Evolutionary conservation across 2,888 invertebrate genomes (phyloP).

Genomic region (Lasioglossum pauxillum): DNA sequence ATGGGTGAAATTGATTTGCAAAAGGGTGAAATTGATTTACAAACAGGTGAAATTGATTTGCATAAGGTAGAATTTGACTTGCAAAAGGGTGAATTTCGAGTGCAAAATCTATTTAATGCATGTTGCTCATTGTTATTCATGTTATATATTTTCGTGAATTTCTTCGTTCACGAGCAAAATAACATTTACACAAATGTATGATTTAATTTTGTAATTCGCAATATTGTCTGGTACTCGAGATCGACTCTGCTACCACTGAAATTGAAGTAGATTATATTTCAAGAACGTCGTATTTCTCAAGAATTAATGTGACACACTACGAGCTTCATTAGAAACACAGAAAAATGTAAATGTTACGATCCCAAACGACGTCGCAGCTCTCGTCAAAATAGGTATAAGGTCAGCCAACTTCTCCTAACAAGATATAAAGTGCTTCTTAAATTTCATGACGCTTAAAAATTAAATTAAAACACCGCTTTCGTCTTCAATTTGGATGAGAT

Average conservation of each 20-base stretch:
- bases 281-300: not conserved
- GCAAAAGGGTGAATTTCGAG: too few relatives aligned
- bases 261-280: not conserved
- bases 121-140: too few relatives aligned
- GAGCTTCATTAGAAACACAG: not conserved
- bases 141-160: too few relatives aligned
- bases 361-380: not conserved
- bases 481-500: conserved; percentile 15
- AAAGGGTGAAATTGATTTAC: too few relatives aligned
- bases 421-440: conserved; percentile 6
- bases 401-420: not conserved
- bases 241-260: not conserved
- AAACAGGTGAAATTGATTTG: too few relatives aligned
- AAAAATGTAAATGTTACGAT: not conserved
- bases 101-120: too few relatives aligned
- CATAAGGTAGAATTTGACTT: too few relatives aligned
- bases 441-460: conserved; percentile 25
- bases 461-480: conserved; percentile 29
- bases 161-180: not conserved
- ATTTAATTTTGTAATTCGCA: too few relatives aligned
- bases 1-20: too few relatives aligned
- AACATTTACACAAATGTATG: too few relatives aligned
- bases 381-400: not conserved
- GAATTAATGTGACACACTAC: not conserved
- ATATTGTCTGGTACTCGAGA: too few relatives aligned